phyloP scores from a whole-genome alignment of 2,888 invertebrate species.

The Halictus quadricinctus region DNA sequence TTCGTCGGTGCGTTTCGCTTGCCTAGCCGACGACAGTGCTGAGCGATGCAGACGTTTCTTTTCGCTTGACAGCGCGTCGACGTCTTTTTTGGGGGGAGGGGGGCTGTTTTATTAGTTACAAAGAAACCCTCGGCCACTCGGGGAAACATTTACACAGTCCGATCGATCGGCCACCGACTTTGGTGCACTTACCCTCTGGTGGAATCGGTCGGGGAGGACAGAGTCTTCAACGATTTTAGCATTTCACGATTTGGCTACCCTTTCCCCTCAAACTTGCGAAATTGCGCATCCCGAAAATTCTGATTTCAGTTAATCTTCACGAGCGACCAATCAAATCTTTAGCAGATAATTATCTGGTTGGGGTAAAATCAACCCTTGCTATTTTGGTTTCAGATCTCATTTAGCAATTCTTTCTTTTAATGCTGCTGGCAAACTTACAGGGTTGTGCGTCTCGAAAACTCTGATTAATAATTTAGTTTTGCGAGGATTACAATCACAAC shows the following conservation, averaged over 20 bases:
- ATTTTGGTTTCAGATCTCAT: no score
- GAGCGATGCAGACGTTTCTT: conserved; percentile 11
- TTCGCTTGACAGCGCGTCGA: conserved; percentile 11
- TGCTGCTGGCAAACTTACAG: no score
- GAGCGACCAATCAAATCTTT: no score
- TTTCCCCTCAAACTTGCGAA: neutral
- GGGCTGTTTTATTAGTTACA: conserved; percentile 56
- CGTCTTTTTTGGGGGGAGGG: conserved; percentile 18
- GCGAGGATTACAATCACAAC: no score
- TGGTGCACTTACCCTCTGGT: conserved; percentile 43
- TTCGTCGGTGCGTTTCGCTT: conserved; percentile 17
- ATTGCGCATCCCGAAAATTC: neutral
- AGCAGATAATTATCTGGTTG: no score
- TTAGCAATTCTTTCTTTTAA: no score
- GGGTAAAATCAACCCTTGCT: no score
- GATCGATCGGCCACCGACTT: conserved; percentile 59
- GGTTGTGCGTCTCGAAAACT: no score
- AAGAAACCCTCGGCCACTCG: conserved; percentile 66
- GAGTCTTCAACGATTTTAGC: neutral
- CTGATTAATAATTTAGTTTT: no score
- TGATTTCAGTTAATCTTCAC: no score
- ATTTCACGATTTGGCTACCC: neutral
- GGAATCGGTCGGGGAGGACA: conserved; percentile 43
- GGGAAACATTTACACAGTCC: conserved; percentile 56
- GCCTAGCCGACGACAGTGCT: conserved; percentile 24